These are phyloP conservation scores for Salminus brasiliensis DNA, from an alignment of 2,113 vertebrate genomes.

Conservation along the genomic window DNA sequence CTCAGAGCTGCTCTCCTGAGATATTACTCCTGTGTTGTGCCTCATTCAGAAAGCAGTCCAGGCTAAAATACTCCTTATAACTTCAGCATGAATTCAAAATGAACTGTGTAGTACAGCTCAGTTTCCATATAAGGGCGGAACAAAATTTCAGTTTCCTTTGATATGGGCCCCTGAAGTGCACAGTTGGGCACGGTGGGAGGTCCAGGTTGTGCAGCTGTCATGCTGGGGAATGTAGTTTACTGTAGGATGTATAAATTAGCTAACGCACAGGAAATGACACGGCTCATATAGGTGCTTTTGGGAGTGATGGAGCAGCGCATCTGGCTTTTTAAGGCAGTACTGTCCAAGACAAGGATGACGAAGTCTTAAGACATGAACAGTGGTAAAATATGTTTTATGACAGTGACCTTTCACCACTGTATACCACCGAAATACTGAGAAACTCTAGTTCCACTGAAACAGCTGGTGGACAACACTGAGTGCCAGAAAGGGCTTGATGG, in stretches of 20 bases:
- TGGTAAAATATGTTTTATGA: background rate
- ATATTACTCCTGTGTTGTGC: too few relatives aligned
- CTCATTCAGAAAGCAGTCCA: too few relatives aligned
- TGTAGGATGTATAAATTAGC: constrained; percentile 13
- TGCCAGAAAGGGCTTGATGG: background rate
- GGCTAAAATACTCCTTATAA: too few relatives aligned
- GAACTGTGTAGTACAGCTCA: too few relatives aligned
- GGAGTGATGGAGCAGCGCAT: too few relatives aligned
- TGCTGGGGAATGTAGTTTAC: background rate
- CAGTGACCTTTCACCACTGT: background rate
- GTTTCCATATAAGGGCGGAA: too few relatives aligned
- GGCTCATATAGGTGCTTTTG: background rate
- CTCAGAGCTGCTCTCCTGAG: too few relatives aligned
- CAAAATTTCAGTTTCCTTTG: too few relatives aligned
- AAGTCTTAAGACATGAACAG: background rate
- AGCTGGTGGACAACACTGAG: background rate
- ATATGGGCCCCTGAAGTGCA: background rate
- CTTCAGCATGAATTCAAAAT: too few relatives aligned
- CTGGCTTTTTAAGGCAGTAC: constrained; percentile 16
- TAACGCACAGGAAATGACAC: constrained; percentile 19
- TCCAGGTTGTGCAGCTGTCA: background rate
- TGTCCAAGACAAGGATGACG: background rate
- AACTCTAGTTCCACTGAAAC: background rate
- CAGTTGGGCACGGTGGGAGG: background rate
- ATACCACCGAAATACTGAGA: background rate